These are phyloP conservation scores for Pomatostomus ruficeps DNA, from an alignment of 2,113 vertebrate genomes.

Conservation along the genomic window DNA sequence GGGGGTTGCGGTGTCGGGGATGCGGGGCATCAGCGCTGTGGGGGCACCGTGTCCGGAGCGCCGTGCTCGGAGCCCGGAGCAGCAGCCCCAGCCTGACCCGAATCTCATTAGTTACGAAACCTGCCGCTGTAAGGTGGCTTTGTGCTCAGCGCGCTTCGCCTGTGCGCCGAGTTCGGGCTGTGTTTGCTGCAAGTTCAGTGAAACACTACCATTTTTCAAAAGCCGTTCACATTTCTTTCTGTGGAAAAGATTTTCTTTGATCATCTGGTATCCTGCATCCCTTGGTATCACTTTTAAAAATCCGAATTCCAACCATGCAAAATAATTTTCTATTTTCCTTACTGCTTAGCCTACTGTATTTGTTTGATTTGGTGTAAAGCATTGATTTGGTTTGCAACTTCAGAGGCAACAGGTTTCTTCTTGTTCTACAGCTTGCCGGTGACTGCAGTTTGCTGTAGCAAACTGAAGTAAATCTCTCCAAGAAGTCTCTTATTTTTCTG, in stretches of 20 bases:
- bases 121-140: background rate
- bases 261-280: accelerated
- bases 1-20: background rate
- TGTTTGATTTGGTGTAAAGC: background rate
- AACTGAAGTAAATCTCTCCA: background rate
- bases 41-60: background rate
- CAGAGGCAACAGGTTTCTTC: background rate
- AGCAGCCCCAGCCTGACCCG: background rate
- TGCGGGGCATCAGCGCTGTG: background rate
- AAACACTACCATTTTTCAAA: accelerated
- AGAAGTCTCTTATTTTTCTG: background rate
- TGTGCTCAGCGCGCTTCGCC: background rate
- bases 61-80: background rate
- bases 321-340: background rate
- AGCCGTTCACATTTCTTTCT: background rate
- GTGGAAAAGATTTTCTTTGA: background rate
- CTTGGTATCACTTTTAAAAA: background rate
- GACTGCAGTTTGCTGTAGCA: background rate
- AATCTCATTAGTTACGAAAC: background rate
- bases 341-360: background rate
- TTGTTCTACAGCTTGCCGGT: background rate
- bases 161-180: background rate
- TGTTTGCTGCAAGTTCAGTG: background rate
- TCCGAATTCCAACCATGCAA: background rate
- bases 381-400: background rate